A percentile compares a stretch with the other conserved stretches of the same genome.
phyloP scores from a whole-genome alignment of 2,113 vertebrate genomes.

The Rhinoptilus africanus region DNA sequence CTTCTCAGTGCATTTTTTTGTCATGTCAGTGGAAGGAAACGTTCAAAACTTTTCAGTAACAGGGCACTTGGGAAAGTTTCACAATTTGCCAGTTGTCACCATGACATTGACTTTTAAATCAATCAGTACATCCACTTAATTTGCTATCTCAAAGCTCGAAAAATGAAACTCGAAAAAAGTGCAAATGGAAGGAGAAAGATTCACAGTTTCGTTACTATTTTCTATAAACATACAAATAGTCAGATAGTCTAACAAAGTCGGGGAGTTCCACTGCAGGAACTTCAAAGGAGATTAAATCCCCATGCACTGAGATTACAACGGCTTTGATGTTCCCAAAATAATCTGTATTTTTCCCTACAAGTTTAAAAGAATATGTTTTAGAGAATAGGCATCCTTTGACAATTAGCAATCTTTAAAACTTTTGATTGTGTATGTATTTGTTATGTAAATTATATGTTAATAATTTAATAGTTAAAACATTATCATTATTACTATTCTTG shows the following conservation, averaged over 20 bases:
- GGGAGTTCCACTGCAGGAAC: background rate
- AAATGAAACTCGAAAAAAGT: background rate
- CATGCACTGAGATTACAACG: background rate
- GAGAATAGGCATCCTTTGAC: background rate
- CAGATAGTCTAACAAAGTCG: background rate
- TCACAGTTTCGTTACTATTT: background rate
- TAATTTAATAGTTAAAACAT: constrained; percentile 5
- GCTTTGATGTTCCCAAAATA: constrained; percentile 44
- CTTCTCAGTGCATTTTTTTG: background rate
- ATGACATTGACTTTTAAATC: background rate
- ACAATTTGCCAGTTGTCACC: background rate
- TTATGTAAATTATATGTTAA: constrained; percentile 2
- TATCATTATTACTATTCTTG: background rate
- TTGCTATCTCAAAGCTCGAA: background rate
- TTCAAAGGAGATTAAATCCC: constrained; percentile 42
- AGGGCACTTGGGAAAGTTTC: background rate
- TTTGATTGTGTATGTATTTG: background rate
- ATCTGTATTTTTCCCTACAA: background rate
- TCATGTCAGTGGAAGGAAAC: background rate
- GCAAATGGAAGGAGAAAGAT: background rate
- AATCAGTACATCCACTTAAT: background rate
- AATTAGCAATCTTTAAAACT: background rate
- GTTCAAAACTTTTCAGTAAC: background rate
- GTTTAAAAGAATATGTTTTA: background rate
- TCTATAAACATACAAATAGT: background rate